phyloP scores from a whole-genome alignment of 2,797 vertebrate genomes.

The Enteromius mattozi region DNA sequence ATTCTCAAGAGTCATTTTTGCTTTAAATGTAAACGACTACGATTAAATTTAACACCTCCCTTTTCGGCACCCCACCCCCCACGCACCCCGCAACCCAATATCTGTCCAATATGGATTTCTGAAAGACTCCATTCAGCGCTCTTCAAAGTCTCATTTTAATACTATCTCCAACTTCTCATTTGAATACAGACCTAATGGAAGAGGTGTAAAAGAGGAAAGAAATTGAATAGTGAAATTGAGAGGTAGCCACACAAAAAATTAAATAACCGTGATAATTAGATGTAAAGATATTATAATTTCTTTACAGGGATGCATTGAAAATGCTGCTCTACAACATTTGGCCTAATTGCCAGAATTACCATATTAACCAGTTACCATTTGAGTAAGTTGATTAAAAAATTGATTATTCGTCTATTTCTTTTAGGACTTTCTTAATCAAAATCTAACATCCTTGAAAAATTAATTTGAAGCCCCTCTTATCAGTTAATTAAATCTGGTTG shows the following conservation, averaged over 20 bases:
- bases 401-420: constrained; percentile 90
- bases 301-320: constrained; percentile 85
- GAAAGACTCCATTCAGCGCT: constrained; percentile 70
- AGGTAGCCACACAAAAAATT: constrained; percentile 80
- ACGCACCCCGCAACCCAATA: constrained; percentile 60
- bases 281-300: constrained; percentile 86
- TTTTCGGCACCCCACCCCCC: constrained; percentile 5
- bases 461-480: constrained; percentile 99
- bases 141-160: constrained; percentile 77
- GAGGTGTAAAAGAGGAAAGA: constrained; percentile 59
- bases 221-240: constrained; percentile 79
- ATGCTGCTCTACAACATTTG: constrained; percentile 83
- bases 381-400: constrained; percentile 88
- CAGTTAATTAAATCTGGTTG: constrained; percentile 99
- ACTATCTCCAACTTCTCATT: constrained; percentile 75
- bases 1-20: constrained; percentile 73
- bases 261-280: constrained; percentile 85
- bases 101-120: constrained; percentile 66
- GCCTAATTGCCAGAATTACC: constrained; percentile 87
- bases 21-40: constrained; percentile 69
- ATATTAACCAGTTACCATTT: constrained; percentile 89
- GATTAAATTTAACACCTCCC: constrained; percentile 50
- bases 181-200: constrained; percentile 73
- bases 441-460: constrained; percentile 99
- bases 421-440: constrained; percentile 98